A percentile compares a stretch with the other conserved stretches of the same genome.
phyloP scores from a whole-genome alignment of 1,140 invertebrate genomes.

The Fopius arisanus region DNA sequence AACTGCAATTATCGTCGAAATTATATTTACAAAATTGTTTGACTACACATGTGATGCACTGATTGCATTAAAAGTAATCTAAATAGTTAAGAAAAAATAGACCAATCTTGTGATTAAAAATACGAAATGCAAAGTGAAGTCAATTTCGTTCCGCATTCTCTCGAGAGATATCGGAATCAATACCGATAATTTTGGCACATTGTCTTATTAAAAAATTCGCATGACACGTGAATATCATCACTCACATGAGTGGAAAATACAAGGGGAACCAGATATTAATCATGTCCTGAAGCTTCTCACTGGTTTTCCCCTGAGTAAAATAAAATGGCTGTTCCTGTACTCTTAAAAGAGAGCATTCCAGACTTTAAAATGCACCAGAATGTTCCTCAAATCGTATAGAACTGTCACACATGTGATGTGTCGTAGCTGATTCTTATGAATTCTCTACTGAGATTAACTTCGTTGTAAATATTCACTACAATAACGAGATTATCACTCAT shows the following conservation, averaged over 20 bases:
- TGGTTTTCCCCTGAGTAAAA: not conserved
- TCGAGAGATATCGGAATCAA: not conserved
- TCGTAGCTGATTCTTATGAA: not conserved
- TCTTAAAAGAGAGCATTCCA: not conserved
- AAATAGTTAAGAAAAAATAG: not conserved
- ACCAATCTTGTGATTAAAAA: not conserved
- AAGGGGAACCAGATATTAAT: not conserved
- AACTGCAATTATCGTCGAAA: too few relatives aligned
- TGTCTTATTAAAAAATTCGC: not conserved
- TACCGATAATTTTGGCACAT: not conserved
- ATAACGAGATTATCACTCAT: not conserved
- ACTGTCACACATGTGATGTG: not conserved
- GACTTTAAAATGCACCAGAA: not conserved
- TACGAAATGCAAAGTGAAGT: not conserved
- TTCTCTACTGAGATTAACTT: constrained; percentile 1
- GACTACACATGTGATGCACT: not conserved
- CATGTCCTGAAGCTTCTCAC: not conserved
- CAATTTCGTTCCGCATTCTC: not conserved
- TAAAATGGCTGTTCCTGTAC: not conserved
- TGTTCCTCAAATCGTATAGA: not conserved
- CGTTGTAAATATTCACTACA: constrained; percentile 3
- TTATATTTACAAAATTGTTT: not conserved
- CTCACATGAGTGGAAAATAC: not conserved
- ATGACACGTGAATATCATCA: not conserved
- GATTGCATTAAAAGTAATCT: not conserved